Base-by-base conservation (phyloP, 2,113 vertebrate genomes). In the Gallinago jamesoni region DNA sequence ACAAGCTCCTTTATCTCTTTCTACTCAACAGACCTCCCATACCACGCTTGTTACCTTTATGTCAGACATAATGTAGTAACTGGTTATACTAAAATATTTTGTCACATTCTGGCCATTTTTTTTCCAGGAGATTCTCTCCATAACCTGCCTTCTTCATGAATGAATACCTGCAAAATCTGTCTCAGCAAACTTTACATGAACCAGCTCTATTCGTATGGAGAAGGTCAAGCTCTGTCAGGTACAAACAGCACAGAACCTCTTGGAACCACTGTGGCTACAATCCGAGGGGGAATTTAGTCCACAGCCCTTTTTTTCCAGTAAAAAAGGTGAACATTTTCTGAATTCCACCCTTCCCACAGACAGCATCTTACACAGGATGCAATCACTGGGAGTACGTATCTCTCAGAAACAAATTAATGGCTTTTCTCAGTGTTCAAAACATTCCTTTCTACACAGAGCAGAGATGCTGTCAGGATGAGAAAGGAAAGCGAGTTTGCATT, bases 311-410 rank as follows among this genome's bases (percentile, higher is more conserved):
- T 84, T 85, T 52, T 53, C 75, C 75, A 64, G 50, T 30, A 30
- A 15, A 9, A 28, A 45, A 83, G 55, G 14, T 1, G 3, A 73
- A 76, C 75, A 80, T 96, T 88, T 67, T 75, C 78, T 77, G 75
- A 91, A 96, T 91, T 84, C 92, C 78, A 74, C 19, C 50, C 67
- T 84, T 84, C 82, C 89, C 67, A 87, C 89, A 66, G 73, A 31
- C 74, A 60, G 64, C 73, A 47, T 82, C 53, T 78, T 28, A 31
- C 12, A n/a, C 81, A 85, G 73, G 50, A 39, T n/a, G 82, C 19
- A 67, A 30, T 24, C 28, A 89, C 53, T 63, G 53, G 27, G 39
- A 82, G n/a, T 16, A 45, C 2, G 33, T 14, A 6, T 21, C 43
- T 63, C 64, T 90, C 43, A 56, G 64, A 78, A 60, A 47, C 7